A percentile compares a stretch with the other conserved stretches of the same genome.
phyloP scores from a whole-genome alignment of 92 coral and sea anemone species.

The Siderastrea siderea region DNA sequence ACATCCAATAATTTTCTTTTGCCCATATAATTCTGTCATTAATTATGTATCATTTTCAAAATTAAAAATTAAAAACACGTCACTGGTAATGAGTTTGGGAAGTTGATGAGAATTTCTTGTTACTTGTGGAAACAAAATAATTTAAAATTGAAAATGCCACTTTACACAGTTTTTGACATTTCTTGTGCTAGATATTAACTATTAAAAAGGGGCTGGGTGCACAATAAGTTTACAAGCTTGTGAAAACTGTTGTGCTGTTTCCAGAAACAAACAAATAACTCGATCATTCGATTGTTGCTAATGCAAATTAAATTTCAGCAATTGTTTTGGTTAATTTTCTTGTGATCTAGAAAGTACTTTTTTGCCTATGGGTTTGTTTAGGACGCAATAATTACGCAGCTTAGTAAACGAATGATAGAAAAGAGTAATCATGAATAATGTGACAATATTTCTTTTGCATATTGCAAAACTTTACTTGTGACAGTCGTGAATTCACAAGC shows the following conservation, averaged over 20 bases:
- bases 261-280: conserved; percentile 13
- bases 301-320: too few relatives aligned
- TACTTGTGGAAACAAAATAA: not conserved
- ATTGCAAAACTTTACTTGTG: not conserved
- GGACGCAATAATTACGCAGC: not conserved
- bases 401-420: not conserved
- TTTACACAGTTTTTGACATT: not conserved
- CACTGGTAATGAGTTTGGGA: not conserved
- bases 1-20: not conserved
- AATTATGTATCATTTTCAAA: conserved; percentile 1
- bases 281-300: not conserved
- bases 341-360: not conserved
- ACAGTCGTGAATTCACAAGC: not conserved
- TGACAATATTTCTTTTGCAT: not conserved
- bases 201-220: not conserved
- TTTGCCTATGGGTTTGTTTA: not conserved
- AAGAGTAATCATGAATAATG: not conserved
- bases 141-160: not conserved
- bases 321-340: not conserved
- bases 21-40: conserved; percentile 1
- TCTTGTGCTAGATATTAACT: not conserved
- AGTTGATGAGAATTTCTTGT: not conserved
- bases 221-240: not conserved
- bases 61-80: conserved; percentile 1
- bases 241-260: conserved; percentile 4